Evolutionary conservation across 2,113 vertebrate genomes (phyloP).

Genomic region (Numenius arquata): DNA sequence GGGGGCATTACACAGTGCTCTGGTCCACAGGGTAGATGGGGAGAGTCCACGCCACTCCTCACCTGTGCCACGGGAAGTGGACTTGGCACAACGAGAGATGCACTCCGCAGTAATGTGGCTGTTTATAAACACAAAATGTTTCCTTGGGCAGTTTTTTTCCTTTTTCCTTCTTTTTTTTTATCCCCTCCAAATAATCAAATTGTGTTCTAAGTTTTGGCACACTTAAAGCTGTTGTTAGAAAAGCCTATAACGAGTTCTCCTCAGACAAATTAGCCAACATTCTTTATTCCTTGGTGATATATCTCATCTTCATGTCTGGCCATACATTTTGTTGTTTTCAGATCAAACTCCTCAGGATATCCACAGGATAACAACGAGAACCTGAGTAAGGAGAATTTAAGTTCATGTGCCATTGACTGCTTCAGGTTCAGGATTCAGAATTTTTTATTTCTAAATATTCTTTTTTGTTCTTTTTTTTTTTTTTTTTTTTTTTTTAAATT

Average conservation of each 20-base stretch:
- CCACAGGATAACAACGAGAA: background rate
- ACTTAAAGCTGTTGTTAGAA: constrained; percentile 21
- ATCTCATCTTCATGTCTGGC: background rate
- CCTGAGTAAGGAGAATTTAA: background rate
- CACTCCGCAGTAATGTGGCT: background rate
- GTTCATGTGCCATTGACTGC: background rate
- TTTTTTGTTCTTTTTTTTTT: background rate
- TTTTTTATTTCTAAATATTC: background rate
- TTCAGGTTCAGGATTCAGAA: background rate
- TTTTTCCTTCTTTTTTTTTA: background rate
- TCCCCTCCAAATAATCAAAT: background rate
- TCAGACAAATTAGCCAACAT: background rate
- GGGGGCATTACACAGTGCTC: accelerated
- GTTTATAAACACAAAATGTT: background rate
- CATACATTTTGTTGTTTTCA: background rate
- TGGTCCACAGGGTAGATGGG: accelerated
- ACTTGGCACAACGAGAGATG: background rate
- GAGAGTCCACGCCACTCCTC: background rate
- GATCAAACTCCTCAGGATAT: background rate
- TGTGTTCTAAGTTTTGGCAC: constrained; percentile 10
- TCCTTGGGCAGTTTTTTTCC: background rate
- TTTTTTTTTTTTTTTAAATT: background rate
- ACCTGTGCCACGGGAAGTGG: background rate
- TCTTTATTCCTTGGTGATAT: background rate
- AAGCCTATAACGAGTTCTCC: background rate